Evolutionary conservation across 2,888 invertebrate species (phyloP).

Genomic region (Pediacus dermestoides): DNA sequence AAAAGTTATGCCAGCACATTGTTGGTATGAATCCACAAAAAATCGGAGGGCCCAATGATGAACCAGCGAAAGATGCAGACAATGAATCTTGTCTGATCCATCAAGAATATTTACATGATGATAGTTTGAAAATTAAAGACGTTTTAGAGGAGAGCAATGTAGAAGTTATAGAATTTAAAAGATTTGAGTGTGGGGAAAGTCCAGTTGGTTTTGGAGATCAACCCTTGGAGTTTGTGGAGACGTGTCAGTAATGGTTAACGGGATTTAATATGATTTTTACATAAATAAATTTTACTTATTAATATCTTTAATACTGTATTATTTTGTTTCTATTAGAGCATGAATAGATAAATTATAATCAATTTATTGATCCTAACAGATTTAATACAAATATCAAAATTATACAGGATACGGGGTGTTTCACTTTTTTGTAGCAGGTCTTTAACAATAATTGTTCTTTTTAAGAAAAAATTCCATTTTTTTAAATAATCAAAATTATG

Average conservation of each 20-base stretch:
- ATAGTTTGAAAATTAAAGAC: constrained; percentile 68
- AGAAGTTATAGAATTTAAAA: constrained; percentile 73
- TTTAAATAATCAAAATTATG: too few relatives aligned
- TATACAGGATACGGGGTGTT: too few relatives aligned
- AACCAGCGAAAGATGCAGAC: constrained; percentile 62
- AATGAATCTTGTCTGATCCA: constrained; percentile 77
- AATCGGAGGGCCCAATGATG: constrained; percentile 62
- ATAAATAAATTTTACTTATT: too few relatives aligned
- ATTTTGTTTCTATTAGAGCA: too few relatives aligned
- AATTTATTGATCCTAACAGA: too few relatives aligned
- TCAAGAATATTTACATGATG: constrained; percentile 85
- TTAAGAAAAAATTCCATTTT: too few relatives aligned
- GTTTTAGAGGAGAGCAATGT: constrained; percentile 63
- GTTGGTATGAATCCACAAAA: constrained; percentile 82
- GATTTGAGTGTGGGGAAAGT: constrained; percentile 84
- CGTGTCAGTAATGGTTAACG: constrained; percentile 53
- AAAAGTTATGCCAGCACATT: constrained; percentile 86
- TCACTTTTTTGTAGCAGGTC: too few relatives aligned
- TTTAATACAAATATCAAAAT: too few relatives aligned
- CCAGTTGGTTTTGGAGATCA: constrained; percentile 35
- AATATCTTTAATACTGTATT: too few relatives aligned
- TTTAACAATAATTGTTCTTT: too few relatives aligned
- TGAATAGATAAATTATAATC: too few relatives aligned
- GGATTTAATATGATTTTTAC: too few relatives aligned
- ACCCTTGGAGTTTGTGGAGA: constrained; percentile 59